Base-by-base conservation (phyloP, 2,113 vertebrate species). In the Pavo muticus region DNA sequence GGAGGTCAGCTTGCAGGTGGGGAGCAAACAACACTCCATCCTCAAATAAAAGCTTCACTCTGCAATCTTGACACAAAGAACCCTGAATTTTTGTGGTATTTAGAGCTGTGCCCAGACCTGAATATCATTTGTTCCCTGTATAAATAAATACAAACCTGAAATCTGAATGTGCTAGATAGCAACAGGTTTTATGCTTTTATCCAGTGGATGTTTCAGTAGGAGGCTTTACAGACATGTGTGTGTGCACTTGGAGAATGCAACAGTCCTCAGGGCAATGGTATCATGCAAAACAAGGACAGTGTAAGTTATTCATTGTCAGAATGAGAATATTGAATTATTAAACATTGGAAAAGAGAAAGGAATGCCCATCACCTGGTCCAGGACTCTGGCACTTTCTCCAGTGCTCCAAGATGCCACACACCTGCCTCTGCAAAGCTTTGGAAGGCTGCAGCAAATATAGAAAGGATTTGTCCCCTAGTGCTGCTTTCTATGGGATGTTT, bases 291-390 rank as follows among this genome's bases (percentile, higher is more conserved):
- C 19, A 88, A 48, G 63, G 72, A 47, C 9, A 47, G 40, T 11
- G 35, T 5, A 7, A 19, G 14, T 3, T 25, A 21, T 23, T 83
- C 4, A 40, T 70, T 48, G 61, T 45, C 48, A 61, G 40, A 88
- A 60, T 24, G 11, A 59, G 10, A 40, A 40, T 27, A 70, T 23
- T 65, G 39, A 88, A 50, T 32, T 29, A 24, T 32, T 57, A 74
- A 73, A 45, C 8, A 37, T 54, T 15, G 72, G 4, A n/a, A 47
- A 60, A 42, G 45, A 59, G 18, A 37, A 71, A 84, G 5, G 57
- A 54, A 30, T 0, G 0, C 7, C 35, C 35, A 3, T 67, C 84
- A 47, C 67, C 65, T 42, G 60, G 32, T n/a, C 9, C 19, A 0
- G 0, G 44, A 60, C 68, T 14, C 6, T 29, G 25, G 15, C 74